These are phyloP conservation scores for Lamprotornis superbus DNA, from an alignment of 2,113 vertebrate species.

Conservation along the genomic window DNA sequence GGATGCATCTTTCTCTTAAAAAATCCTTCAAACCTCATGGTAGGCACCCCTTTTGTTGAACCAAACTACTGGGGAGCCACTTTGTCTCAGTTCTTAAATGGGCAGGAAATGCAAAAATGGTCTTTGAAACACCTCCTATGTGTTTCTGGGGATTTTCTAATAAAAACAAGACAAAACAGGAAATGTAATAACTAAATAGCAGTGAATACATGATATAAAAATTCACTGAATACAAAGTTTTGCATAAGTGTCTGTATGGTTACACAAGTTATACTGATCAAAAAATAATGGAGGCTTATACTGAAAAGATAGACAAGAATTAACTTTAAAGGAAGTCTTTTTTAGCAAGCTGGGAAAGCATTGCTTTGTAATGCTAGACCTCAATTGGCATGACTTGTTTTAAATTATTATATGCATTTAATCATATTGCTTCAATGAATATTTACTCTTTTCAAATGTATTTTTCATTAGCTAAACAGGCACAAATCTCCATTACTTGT, in stretches of 20 bases:
- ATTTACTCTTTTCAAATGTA: background rate
- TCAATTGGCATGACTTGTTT: background rate
- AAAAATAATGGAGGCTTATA: background rate
- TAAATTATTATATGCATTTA: background rate
- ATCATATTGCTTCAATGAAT: background rate
- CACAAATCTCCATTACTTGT: background rate
- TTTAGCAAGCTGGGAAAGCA: background rate
- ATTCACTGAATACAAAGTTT: background rate
- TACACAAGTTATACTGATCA: background rate
- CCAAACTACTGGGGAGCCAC: background rate
- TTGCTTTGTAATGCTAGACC: background rate
- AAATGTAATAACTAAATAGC: background rate
- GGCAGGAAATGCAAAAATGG: background rate
- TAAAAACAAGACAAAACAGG: background rate
- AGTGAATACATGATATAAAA: background rate
- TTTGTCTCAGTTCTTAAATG: background rate
- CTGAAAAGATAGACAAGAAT: background rate
- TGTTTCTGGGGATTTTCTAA: accelerated
- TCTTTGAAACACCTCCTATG: background rate
- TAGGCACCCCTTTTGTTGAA: background rate
- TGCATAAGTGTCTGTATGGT: background rate
- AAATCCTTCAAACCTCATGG: accelerated
- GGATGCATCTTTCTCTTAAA: background rate
- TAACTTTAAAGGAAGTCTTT: background rate
- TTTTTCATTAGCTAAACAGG: conserved; percentile 18